Percentiles rank a stretch among this genome's conserved stretches.
phyloP scores from a whole-genome alignment of 2,113 vertebrate genomes.

The Pedionomus torquatus region DNA sequence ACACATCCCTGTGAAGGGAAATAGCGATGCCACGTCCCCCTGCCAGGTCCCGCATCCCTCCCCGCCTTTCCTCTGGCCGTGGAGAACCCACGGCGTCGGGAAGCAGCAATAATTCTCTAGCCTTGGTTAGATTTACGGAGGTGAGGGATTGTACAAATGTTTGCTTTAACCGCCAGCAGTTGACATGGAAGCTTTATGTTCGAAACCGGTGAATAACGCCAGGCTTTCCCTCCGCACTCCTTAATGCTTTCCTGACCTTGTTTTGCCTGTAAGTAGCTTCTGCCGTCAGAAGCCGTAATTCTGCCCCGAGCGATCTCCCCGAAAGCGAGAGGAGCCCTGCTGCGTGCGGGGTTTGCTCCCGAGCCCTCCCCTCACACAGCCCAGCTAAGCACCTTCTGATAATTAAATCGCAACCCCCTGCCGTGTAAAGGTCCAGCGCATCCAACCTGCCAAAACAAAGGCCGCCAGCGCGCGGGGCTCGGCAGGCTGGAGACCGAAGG shows the following conservation, averaged over 20 bases:
- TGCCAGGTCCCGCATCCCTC: neutral
- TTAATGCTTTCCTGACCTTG: slow-evolving; percentile 58
- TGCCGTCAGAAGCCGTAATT: slow-evolving; percentile 51
- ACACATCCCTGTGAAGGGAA: neutral
- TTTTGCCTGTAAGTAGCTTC: slow-evolving; percentile 59
- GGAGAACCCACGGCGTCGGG: neutral
- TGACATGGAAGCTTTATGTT: neutral
- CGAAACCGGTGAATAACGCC: neutral
- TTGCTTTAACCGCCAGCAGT: slow-evolving; percentile 5
- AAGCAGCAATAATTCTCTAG: neutral
- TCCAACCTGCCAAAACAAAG: slow-evolving; percentile 37
- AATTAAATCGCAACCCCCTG: slow-evolving; percentile 56
- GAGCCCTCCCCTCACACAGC: slow-evolving; percentile 17
- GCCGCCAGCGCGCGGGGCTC: neutral
- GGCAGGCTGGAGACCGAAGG: neutral
- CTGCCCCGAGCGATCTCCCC: slow-evolving; percentile 48
- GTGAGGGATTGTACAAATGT: slow-evolving; percentile 25
- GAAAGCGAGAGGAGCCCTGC: neutral
- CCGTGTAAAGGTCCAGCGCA: slow-evolving; percentile 51
- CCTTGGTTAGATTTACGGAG: neutral
- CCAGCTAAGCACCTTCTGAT: neutral
- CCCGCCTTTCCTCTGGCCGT: neutral
- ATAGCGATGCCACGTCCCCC: neutral
- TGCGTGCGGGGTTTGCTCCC: slow-evolving; percentile 10
- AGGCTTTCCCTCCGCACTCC: neutral